Base-by-base conservation (phyloP, 2,113 vertebrate genomes). In the Gymnorhina tibicen region DNA sequence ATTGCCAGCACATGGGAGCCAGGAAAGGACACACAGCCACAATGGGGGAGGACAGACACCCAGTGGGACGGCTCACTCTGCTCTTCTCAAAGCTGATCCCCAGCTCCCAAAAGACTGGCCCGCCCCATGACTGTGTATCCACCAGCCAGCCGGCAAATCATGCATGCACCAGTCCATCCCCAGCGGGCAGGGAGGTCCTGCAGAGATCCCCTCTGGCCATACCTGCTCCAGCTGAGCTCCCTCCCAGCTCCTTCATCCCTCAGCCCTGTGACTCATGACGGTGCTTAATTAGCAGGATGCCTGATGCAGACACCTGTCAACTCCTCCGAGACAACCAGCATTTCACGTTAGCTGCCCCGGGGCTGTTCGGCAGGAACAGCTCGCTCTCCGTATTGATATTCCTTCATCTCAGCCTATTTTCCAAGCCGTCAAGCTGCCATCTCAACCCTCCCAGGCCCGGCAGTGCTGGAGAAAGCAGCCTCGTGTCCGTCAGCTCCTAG, bases 361-460 rank as follows among this genome's bases (percentile, higher is more conserved):
- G 93, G 91, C 95, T 96, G 85, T 74, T 95, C 91, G 14, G 93
- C 94, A 95, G 93, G 91, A 96, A 80, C 91, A 89, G 92, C 93
- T 96, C 83, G 24, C 92, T 96, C 89, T 91, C 94, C 27, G 3
- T 96, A 97, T 96, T 94, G 96, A 97, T 95, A 92, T 96, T 96
- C 96, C 94, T 97, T 97, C 96, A 97, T 96, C 95, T 95, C 90
- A 96, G 87, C 86, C 95, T 96, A 93, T 97, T 97, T 97, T 97
- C 97, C 96, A 89, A 94, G 91, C 90, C 53, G 22, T 96, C 96
- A 94, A 97, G 86, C 93, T 97, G 96, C 97, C 94, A 95, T 93
- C 94, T 76, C 94, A 95, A 81, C 89, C 79, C 94, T 93, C 84
- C 77, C 55, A 93, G 96, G 70, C 56, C 73, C 28, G 0, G 64